phyloP scores from a whole-genome alignment of 1,140 invertebrate species.

The Caerostris darwini region DNA sequence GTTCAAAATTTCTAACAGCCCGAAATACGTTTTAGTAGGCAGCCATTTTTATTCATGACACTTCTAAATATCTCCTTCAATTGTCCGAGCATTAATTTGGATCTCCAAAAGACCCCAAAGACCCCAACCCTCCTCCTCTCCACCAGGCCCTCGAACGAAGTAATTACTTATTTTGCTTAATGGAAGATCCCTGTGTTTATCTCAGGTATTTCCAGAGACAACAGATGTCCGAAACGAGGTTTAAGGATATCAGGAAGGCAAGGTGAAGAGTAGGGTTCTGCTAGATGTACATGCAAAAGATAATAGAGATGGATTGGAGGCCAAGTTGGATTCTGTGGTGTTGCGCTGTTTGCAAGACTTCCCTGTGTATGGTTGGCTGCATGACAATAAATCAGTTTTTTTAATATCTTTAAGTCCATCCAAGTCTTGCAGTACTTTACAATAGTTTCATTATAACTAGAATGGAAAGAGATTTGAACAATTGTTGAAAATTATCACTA shows the following conservation, averaged over 20 bases:
- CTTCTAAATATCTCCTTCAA: not conserved
- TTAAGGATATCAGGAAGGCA: not conserved
- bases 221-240: not conserved
- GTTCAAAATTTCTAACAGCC: not conserved
- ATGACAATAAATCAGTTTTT: too few species aligned
- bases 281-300: not conserved
- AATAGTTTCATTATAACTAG: too few species aligned
- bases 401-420: too few species aligned
- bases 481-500: too few species aligned
- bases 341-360: not conserved
- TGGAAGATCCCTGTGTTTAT: not conserved
- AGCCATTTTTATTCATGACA: not conserved
- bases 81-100: constrained; percentile 6
- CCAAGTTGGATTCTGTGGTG: not conserved
- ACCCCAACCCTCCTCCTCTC: not conserved
- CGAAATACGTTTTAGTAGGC: not conserved
- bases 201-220: not conserved
- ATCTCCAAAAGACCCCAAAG: not conserved
- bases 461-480: too few species aligned
- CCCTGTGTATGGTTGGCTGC: not conserved
- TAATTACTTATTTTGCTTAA: constrained; percentile 7
- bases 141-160: not conserved
- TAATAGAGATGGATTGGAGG: not conserved
- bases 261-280: too few species aligned
- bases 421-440: too few species aligned